Evolutionary conservation across 2,113 vertebrate genomes (phyloP).

Genomic region (Haliaeetus leucogaster): DNA sequence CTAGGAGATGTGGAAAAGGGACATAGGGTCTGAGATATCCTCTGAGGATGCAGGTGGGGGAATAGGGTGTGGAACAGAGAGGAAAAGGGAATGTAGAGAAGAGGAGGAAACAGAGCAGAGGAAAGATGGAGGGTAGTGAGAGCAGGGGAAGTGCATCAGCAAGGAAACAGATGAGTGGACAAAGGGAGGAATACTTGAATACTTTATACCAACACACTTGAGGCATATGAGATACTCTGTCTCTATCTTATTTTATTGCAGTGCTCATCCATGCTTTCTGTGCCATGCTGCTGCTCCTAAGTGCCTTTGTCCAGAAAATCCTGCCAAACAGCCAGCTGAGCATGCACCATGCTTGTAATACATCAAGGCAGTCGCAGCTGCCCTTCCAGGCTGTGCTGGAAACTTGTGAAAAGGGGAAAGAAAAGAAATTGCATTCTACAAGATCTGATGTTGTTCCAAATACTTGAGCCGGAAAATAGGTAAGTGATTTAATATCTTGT

Average conservation of each 20-base stretch:
- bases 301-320: background rate
- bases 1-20: background rate
- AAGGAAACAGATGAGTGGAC: too few relatives aligned
- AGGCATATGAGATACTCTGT: background rate
- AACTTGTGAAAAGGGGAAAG: background rate
- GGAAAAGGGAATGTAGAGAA: background rate
- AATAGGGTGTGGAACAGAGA: background rate
- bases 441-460: background rate
- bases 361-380: background rate
- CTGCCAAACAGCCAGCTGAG: background rate
- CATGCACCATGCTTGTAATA: fast-evolving
- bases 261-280: background rate
- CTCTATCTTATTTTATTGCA: background rate
- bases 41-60: background rate
- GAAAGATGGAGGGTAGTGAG: background rate
- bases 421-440: background rate
- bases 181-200: background rate
- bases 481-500: slow-evolving; percentile 8
- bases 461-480: background rate
- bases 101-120: background rate
- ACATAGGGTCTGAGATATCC: background rate
- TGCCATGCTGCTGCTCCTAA: background rate
- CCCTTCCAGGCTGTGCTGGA: background rate
- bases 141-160: background rate
- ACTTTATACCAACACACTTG: background rate